Base-by-base conservation (phyloP, 2,797 vertebrate species). In the Tinamus major region DNA sequence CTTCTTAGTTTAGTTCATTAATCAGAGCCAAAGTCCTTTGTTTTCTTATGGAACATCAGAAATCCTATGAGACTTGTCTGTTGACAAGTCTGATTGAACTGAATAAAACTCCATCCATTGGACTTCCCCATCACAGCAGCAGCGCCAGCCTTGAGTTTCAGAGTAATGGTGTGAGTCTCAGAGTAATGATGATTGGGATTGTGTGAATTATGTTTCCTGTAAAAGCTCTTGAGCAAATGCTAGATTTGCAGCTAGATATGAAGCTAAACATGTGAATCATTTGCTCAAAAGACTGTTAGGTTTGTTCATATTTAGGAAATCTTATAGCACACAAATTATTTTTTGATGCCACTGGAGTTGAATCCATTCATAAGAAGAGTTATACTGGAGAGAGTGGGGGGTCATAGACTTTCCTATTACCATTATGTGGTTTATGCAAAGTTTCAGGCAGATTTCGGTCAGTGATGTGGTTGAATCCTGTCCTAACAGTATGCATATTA, bases 401-500 rank as follows among this genome's bases (percentile, higher is more conserved):
- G 53, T 59, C 16, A 18, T 23, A 79, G 27, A 4, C 17, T 13
- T 29, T 75, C 39, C 9, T 41, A 7, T 71, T 71, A 76, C 14
- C 55, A 3, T 24, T 59, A 10, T 12, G 8, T 49, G 2, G 6
- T 49, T 27, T 49, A 63, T 18, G 2, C 42, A 46, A 65, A 71
- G 42, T 29, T 75, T 39, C 81, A 53, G 31, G 6, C 64, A 88
- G 23, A 19, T 6, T 44, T 16, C 1, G 6, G 35, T 51, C n/a
- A 46, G 33, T 70, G 19, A 62, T 67, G 65, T 27, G 21, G 9
- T 33, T 78, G 63, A 55, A 75, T 84, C 51, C 49, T 58, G 20
- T 62, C 17, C 65, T 53, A 0, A 5, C 2, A 1, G 13, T 49
- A 8, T 13, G 8, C 37, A 24, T 8, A 2, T 42, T 62, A 20